Percentiles rank a stretch among this genome's conserved stretches.
These are phyloP conservation scores for Zelostemma sp. DNA, from an alignment of 1,140 invertebrate genomes.

Conservation along the genomic window DNA sequence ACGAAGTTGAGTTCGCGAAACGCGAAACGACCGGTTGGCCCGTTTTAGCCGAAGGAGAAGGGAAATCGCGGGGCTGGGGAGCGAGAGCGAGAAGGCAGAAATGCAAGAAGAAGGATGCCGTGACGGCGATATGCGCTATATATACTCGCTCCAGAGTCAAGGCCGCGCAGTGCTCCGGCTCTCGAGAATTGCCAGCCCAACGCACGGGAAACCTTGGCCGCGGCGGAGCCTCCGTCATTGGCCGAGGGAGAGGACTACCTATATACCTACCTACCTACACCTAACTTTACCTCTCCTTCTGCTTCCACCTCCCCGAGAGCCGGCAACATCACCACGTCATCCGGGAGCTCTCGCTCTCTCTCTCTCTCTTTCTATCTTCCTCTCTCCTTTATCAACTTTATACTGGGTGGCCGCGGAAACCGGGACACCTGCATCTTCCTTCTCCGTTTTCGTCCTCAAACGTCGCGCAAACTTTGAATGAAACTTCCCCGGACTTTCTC, in stretches of 20 bases:
- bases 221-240: conserved; percentile 43
- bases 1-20: no score
- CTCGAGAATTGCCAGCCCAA: conserved; percentile 64
- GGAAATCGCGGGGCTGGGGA: conserved; percentile 22
- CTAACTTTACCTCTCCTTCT: conserved; percentile 76
- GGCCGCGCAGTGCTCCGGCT: conserved; percentile 78
- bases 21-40: conserved; percentile 40
- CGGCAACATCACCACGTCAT: conserved; percentile 75
- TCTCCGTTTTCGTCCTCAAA: no score
- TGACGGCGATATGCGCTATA: conserved; percentile 42
- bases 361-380: no score
- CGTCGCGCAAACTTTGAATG: no score
- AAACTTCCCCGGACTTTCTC: no score
- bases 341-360: not conserved
- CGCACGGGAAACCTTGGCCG: conserved; percentile 62
- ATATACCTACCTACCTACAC: conserved; percentile 56
- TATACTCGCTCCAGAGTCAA: conserved; percentile 73
- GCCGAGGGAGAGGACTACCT: conserved; percentile 56
- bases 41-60: conserved; percentile 41
- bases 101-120: conserved; percentile 20
- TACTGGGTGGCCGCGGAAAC: not conserved
- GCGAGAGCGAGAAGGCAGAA: conserved; percentile 42
- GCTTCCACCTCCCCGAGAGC: conserved; percentile 77
- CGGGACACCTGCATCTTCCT: no score
- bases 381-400: not conserved